Conservation (phyloP, 2,888 invertebrate genomes). For the Cinara cedri region DNA sequence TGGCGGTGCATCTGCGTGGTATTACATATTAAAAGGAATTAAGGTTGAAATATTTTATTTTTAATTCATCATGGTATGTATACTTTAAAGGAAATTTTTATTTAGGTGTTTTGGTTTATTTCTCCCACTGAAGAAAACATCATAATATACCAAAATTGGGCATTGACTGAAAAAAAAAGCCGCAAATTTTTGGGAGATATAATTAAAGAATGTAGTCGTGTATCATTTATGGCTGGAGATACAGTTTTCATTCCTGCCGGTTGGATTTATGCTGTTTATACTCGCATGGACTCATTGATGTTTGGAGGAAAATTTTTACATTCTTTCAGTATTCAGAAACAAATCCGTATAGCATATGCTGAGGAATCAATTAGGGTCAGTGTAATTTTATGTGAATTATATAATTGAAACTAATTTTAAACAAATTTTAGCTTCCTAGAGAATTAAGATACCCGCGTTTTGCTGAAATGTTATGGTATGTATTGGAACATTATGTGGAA, state of each 20-base stretch:
- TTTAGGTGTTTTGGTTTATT: constrained; percentile 92
- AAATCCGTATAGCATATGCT: constrained; percentile 90
- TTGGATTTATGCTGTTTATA: constrained; percentile 93
- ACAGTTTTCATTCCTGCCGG: constrained; percentile 91
- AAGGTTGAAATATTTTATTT: constrained; percentile 64
- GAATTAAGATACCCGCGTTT: constrained; percentile 98
- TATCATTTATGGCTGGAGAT: constrained; percentile 74
- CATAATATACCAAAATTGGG: constrained; percentile 92
- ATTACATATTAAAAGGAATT: constrained; percentile 87
- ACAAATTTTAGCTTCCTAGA: constrained; percentile 77
- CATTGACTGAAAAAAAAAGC: constrained; percentile 90
- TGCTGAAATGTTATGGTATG: constrained; percentile 98
- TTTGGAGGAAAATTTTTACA: constrained; percentile 94
- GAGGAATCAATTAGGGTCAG: constrained; percentile 90
- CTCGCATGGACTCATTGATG: constrained; percentile 82
- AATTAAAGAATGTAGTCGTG: constrained; percentile 90
- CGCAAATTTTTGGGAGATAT: constrained; percentile 96
- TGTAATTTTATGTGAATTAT: no score
- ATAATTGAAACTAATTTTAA: constrained; percentile 30
- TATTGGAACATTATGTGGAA: constrained; percentile 88
- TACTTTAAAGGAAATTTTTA: background rate
- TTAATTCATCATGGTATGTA: background rate
- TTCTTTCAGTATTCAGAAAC: constrained; percentile 83
- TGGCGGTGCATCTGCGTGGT: constrained; percentile 95
- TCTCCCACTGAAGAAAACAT: constrained; percentile 95